Evolutionary conservation across 2,113 vertebrate genomes (phyloP), one percentile per base, ranked within the genome.

Genomic region (Sturnus vulgaris): DNA sequence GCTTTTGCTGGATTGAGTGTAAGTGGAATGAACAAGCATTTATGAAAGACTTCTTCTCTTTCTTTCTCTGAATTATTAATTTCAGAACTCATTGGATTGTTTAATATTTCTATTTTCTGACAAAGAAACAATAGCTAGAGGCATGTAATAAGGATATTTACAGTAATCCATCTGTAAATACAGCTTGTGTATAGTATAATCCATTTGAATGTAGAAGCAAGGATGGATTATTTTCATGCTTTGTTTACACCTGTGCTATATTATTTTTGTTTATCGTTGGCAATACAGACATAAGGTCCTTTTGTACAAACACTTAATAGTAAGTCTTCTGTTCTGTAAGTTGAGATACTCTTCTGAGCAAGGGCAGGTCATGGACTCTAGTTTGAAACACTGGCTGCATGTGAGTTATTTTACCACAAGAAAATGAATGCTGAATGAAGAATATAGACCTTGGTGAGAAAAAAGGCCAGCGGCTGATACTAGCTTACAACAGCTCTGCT

Each of bases 141-240:
- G 60, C 33, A 42, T 37, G 40, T 80, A 85, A 80, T 49, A 39
- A 82, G 15, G 33, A 65, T 82, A 92, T 85, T 91, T 94, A 72
- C 27, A 53, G 39, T 82, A 93, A 95, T 77, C 46, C 50, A 28
- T 80, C 30, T 90, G 63, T 90, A 96, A 90, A 93, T 94, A 65
- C 28, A 91, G 21, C 33, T 46, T 28, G 25, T 65, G 33, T 65
- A 59, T 50, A 23, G 14, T 76, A 55, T 71, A 92, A 91, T 65
- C 53, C 23, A 44, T 64, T 75, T 57, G 53, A 65, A 56, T 72
- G 39, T 72, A 69, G 53, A 69, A 79, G 65, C 20, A 92, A 79
- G 30, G 9, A 25, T 55, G 59, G 56, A 78, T 88, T 92, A 53
- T 85, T 79, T 92, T 76, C 11, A 39, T 92, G 49, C 23, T 78